Conservation (phyloP, 1,140 invertebrate genomes). For the Atta texana region DNA sequence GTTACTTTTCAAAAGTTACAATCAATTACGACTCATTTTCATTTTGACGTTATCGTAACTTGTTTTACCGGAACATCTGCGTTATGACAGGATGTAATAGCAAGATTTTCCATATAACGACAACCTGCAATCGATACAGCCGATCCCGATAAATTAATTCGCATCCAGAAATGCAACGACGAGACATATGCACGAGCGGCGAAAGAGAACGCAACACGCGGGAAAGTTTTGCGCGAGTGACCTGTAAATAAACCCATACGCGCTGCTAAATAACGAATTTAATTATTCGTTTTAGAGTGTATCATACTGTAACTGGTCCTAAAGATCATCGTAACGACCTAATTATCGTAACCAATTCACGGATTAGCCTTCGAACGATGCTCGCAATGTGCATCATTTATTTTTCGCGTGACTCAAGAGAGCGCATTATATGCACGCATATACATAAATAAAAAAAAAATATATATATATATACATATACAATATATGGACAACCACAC, state of each 20-base stretch:
- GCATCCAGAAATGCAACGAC: constrained; percentile 27
- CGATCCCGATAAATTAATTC: constrained; percentile 9
- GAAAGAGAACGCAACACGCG: background rate
- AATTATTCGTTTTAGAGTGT: constrained; percentile 68
- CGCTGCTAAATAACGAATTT: constrained; percentile 64
- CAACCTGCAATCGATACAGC: background rate
- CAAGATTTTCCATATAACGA: background rate
- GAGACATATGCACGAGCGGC: constrained; percentile 55
- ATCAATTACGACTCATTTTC: no score
- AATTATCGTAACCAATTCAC: constrained; percentile 73
- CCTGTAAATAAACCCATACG: constrained; percentile 69
- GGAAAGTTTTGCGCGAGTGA: constrained; percentile 14
- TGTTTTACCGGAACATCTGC: background rate
- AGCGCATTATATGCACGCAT: constrained; percentile 27
- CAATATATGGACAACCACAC: constrained; percentile 11
- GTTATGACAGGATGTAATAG: background rate
- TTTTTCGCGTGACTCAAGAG: constrained; percentile 57
- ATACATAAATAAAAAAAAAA: background rate
- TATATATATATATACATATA: background rate
- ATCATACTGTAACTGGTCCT: constrained; percentile 64
- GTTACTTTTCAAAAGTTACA: no score
- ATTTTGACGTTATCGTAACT: no score
- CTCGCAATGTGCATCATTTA: constrained; percentile 58
- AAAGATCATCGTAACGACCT: constrained; percentile 72
- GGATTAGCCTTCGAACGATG: constrained; percentile 72